Evolutionary conservation across 1,140 invertebrate species (phyloP).

Genomic region (Habropoda laboriosa): DNA sequence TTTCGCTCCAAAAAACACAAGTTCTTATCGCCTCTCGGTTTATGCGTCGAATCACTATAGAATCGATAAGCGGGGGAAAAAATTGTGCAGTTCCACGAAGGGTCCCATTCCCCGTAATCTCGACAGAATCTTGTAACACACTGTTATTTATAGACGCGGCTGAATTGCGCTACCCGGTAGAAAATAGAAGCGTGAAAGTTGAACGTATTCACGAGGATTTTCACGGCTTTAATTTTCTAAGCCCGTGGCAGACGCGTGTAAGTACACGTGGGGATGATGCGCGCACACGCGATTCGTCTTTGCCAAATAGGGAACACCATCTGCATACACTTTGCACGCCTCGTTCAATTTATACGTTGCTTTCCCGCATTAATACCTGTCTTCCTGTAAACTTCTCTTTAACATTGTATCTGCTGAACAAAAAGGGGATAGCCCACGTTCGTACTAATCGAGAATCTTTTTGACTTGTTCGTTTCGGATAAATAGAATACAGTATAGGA

Average conservation of each 20-base stretch:
- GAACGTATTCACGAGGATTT: background rate
- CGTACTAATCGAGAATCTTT: too few relatives aligned
- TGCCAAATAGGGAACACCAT: background rate
- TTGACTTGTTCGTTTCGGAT: too few relatives aligned
- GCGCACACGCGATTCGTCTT: background rate
- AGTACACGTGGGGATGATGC: background rate
- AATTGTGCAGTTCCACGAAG: background rate
- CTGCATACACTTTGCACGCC: background rate
- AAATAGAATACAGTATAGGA: too few relatives aligned
- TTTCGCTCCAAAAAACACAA: background rate
- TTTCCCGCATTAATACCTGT: background rate
- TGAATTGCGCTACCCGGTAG: background rate
- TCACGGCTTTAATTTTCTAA: constrained; percentile 13
- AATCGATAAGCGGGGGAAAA: background rate
- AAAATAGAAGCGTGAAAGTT: constrained; percentile 1
- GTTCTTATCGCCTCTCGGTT: constrained; percentile 1
- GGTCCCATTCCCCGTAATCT: background rate
- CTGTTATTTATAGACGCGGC: background rate
- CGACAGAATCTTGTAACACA: background rate
- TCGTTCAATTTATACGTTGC: background rate
- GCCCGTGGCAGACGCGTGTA: too few relatives aligned
- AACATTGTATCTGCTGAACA: too few relatives aligned
- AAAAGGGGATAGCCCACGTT: too few relatives aligned
- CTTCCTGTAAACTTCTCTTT: too few relatives aligned
- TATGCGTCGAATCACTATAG: background rate